Percentiles rank a stretch among this genome's conserved stretches.
Evolutionary conservation across 2,797 vertebrate genomes (phyloP).

Genomic region (Anabacerthia variegaticeps): DNA sequence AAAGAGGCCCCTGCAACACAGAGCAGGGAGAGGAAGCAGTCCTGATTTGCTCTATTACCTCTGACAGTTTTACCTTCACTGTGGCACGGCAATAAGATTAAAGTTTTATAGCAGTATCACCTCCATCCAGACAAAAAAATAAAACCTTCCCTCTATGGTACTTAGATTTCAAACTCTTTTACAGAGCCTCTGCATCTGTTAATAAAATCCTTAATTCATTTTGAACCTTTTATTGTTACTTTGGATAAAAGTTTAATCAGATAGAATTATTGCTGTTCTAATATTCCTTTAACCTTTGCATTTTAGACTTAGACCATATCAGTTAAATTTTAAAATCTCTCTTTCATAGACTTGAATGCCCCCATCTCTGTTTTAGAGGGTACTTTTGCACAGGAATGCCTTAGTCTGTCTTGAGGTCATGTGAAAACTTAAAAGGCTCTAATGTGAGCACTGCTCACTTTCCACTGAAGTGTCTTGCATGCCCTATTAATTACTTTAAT

Average conservation of each 20-base stretch:
- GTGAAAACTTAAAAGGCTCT: constrained; percentile 38
- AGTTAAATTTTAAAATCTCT: constrained; percentile 72
- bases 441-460: neutral
- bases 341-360: constrained; percentile 65
- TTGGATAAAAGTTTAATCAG: constrained; percentile 76
- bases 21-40: constrained; percentile 2
- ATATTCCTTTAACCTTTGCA: constrained; percentile 75
- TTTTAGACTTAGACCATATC: constrained; percentile 52
- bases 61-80: constrained; percentile 57
- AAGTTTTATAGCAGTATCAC: constrained; percentile 65
- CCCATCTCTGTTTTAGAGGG: constrained; percentile 28
- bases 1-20: neutral
- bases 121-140: constrained; percentile 27
- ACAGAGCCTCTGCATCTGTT: constrained; percentile 45
- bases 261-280: constrained; percentile 71
- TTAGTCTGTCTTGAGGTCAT: constrained; percentile 3
- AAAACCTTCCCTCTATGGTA: neutral
- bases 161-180: constrained; percentile 61
- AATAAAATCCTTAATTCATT: constrained; percentile 69
- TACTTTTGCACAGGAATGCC: neutral
- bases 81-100: constrained; percentile 47
- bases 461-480: constrained; percentile 13
- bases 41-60: constrained; percentile 57
- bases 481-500: constrained; percentile 75
- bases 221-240: constrained; percentile 68